Evolutionary conservation across 1,140 invertebrate genomes (phyloP).

Genomic region (Magallana ariakensis): DNA sequence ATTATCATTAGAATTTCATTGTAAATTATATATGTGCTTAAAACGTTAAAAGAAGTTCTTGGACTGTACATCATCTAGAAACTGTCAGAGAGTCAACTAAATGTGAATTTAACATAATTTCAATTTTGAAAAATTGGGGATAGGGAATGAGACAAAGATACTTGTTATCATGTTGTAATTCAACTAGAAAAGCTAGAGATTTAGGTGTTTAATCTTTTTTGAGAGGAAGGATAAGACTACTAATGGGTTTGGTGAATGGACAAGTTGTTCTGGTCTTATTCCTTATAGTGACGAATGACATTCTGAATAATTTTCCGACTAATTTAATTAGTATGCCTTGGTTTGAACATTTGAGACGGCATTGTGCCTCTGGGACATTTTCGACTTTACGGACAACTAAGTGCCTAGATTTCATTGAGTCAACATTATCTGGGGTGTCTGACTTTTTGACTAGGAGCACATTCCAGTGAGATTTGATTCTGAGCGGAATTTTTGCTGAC

Average conservation of each 20-base stretch:
- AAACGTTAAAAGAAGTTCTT: too few species aligned
- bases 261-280: constrained; percentile 2
- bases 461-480: background rate
- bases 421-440: background rate
- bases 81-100: too few species aligned
- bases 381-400: background rate
- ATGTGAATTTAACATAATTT: too few species aligned
- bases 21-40: too few species aligned
- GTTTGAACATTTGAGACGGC: background rate
- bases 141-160: too few species aligned
- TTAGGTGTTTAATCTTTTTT: background rate
- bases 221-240: background rate
- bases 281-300: background rate
- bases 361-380: background rate
- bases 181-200: background rate
- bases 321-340: constrained; percentile 29
- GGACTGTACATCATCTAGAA: too few species aligned
- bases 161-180: background rate
- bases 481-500: background rate
- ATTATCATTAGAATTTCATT: too few species aligned
- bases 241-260: constrained; percentile 6
- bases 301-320: constrained; percentile 9
- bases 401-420: background rate
- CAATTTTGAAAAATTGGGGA: too few species aligned
- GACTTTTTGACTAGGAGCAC: constrained; percentile 17